Percentiles rank a stretch among this genome's conserved stretches.
phyloP scores from a whole-genome alignment of 2,888 invertebrate genomes.

The Nomada hirtipes region DNA sequence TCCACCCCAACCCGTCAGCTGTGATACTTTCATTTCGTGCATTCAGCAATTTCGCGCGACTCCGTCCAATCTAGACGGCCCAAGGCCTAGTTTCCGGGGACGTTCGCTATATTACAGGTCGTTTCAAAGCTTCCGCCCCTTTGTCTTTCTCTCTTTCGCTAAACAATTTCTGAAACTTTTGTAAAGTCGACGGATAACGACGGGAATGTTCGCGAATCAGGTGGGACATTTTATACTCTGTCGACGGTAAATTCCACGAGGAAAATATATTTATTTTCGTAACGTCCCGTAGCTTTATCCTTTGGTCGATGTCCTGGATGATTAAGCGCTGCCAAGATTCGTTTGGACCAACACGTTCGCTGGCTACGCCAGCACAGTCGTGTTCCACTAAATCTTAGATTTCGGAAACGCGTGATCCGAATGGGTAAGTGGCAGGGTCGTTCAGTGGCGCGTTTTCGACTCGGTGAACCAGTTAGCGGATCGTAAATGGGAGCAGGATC shows the following conservation, averaged over 20 bases:
- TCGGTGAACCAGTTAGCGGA: constrained; percentile 1
- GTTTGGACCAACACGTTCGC: not conserved
- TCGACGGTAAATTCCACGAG: not conserved
- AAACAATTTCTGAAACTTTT: no score
- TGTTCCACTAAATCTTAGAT: constrained; percentile 21
- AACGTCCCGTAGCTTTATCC: not conserved
- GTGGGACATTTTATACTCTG: no score
- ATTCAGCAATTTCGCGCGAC: constrained; percentile 75
- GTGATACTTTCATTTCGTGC: constrained; percentile 78
- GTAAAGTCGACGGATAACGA: no score
- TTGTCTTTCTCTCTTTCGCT: no score
- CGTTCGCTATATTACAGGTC: not conserved
- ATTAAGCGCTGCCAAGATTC: constrained; percentile 1
- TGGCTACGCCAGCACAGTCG: not conserved
- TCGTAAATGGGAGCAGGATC: not conserved
- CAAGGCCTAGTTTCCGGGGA: constrained; percentile 65
- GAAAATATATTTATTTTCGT: not conserved
- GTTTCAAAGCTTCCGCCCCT: not conserved
- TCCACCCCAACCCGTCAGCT: constrained; percentile 73
- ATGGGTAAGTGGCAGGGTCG: not conserved
- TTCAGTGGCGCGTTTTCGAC: not conserved
- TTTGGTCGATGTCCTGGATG: constrained; percentile 6
- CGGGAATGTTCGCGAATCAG: no score
- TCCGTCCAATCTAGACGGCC: constrained; percentile 54
- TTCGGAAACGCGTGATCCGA: constrained; percentile 7